Evolutionary conservation across 2,888 invertebrate species (phyloP).

Genomic region (Acleris emargana): DNA sequence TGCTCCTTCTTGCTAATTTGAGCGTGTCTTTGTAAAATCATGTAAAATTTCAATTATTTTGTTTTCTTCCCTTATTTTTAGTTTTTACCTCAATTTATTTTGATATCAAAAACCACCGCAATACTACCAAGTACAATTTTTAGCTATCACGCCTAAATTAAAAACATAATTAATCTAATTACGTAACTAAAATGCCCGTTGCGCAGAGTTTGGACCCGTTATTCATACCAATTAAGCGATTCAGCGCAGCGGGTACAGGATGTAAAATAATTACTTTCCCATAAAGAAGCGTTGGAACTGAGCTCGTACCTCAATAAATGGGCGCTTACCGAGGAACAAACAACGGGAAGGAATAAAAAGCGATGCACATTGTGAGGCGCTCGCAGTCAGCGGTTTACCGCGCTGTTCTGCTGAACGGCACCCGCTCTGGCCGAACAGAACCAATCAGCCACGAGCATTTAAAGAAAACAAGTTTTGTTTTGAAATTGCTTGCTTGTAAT

Average conservation of each 20-base stretch:
- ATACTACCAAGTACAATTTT: background rate
- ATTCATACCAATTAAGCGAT: conserved; percentile 36
- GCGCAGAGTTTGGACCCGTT: conserved; percentile 23
- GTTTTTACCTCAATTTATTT: background rate
- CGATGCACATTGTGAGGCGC: conserved; percentile 57
- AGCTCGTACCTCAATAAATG: conserved; percentile 55
- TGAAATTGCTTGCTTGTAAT: background rate
- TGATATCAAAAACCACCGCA: background rate
- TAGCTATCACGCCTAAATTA: background rate
- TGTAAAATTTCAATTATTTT: too few relatives aligned
- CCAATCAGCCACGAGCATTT: conserved; percentile 67
- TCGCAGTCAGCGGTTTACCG: conserved; percentile 59
- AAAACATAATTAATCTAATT: conserved; percentile 29
- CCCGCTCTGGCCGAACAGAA: conserved; percentile 56
- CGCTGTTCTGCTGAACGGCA: conserved; percentile 54
- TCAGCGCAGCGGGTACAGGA: conserved; percentile 40
- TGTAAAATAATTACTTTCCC: conserved; percentile 53
- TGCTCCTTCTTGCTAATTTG: too few relatives aligned
- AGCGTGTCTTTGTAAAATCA: too few relatives aligned
- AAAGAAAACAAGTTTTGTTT: conserved; percentile 39
- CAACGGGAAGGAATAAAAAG: conserved; percentile 60
- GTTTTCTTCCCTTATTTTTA: too few relatives aligned
- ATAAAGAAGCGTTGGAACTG: conserved; percentile 48
- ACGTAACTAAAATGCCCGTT: conserved; percentile 30
- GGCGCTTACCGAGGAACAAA: conserved; percentile 59